Evolutionary conservation across 35 echinoderm and acorn worm species (phyloP).

Genomic region (Strongylocentrotus purpuratus): DNA sequence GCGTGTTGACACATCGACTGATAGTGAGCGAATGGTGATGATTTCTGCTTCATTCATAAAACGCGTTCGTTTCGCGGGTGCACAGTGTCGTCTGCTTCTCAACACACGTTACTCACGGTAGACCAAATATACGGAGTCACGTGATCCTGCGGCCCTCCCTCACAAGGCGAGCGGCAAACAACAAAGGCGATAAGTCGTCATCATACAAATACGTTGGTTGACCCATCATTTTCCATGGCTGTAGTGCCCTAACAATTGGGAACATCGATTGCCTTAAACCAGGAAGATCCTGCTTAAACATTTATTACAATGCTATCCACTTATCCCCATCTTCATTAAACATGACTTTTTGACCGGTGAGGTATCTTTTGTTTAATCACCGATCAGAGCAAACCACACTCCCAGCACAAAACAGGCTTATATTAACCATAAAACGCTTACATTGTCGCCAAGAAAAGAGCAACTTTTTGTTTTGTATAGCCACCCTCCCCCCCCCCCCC

Average conservation of each 20-base stretch:
- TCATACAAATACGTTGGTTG: neutral
- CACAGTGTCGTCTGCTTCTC: conserved; percentile 20
- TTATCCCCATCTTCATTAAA: conserved; percentile 27
- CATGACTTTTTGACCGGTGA: neutral
- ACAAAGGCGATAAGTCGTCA: neutral
- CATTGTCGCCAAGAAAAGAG: neutral
- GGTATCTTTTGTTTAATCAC: neutral
- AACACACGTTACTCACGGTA: neutral
- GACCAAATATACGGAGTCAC: neutral
- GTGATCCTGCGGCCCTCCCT: neutral
- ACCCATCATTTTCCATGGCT: neutral
- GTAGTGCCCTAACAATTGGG: neutral
- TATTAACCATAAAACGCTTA: neutral
- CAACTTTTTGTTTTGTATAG: neutral
- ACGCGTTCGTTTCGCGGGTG: conserved; percentile 25
- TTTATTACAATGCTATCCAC: neutral
- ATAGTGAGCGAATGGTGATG: neutral
- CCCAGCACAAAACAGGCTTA: neutral
- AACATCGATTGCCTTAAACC: neutral
- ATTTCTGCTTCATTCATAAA: conserved; percentile 22
- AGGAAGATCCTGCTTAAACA: no score
- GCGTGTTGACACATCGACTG: conserved; percentile 9
- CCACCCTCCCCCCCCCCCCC: no score
- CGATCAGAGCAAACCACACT: neutral
- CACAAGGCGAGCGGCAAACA: neutral